Evolutionary conservation across 2,113 vertebrate genomes (phyloP).

Genomic region (Semnornis frantzii): DNA sequence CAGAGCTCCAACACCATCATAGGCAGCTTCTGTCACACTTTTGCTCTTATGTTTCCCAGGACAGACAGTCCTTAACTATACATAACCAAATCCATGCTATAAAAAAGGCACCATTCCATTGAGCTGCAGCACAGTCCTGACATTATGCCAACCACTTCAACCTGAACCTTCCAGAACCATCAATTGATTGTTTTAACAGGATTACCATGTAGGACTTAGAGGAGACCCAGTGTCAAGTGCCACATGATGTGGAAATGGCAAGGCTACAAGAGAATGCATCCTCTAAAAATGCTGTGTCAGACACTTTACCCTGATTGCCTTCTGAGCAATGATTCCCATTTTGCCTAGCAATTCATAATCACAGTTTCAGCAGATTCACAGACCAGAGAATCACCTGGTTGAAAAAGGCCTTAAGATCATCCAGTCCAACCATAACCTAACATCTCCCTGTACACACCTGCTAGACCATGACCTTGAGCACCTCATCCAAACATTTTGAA

Average conservation of each 20-base stretch:
- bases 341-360: background rate
- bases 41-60: accelerated
- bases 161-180: background rate
- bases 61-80: background rate
- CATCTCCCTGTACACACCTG: no score
- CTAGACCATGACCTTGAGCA: no score
- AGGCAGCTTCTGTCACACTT: background rate
- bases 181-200: background rate
- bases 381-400: background rate
- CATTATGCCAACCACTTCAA: background rate
- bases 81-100: background rate
- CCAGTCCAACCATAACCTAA: no score
- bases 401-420: no score
- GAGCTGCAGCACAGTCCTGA: background rate
- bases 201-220: background rate
- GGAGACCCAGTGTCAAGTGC: background rate
- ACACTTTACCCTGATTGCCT: background rate
- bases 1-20: background rate
- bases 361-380: background rate
- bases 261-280: background rate
- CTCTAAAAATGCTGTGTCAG: background rate
- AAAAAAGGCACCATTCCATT: background rate
- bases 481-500: no score
- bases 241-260: accelerated
- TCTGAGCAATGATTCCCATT: background rate